Evolutionary conservation across 2,797 vertebrate genomes (phyloP).

Genomic region (Pyrocephalus nanus): DNA sequence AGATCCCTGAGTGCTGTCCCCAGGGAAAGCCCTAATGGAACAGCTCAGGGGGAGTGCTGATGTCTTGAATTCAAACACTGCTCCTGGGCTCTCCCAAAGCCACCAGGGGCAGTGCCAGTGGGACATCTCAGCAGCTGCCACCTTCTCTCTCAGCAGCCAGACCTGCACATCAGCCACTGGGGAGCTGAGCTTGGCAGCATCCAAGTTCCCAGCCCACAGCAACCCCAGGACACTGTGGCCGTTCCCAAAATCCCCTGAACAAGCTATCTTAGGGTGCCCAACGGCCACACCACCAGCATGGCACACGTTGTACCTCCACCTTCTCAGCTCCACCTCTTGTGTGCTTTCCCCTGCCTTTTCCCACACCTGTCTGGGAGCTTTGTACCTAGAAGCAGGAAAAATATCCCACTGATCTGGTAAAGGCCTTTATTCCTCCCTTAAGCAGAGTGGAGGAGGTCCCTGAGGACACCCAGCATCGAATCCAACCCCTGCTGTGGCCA

Average conservation of each 20-base stretch:
- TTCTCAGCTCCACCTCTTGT: not conserved
- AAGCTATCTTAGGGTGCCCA: not conserved
- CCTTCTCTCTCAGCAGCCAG: not conserved
- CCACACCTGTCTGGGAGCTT: not conserved
- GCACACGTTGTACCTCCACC: not conserved
- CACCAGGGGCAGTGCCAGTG: not conserved
- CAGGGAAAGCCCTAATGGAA: not conserved
- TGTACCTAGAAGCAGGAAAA: not conserved
- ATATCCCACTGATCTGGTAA: not conserved
- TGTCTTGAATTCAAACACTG: not conserved
- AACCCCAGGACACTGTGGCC: not conserved
- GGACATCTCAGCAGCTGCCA: not conserved
- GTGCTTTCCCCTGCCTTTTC: not conserved
- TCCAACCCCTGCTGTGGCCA: not conserved
- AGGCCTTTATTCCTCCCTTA: not conserved
- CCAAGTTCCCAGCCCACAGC: rapidly evolving
- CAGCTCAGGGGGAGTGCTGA: rapidly evolving
- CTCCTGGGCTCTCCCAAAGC: not conserved
- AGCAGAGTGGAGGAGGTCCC: not conserved
- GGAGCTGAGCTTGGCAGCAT: not conserved
- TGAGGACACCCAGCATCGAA: not conserved
- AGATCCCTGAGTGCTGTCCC: not conserved
- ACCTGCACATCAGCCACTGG: not conserved
- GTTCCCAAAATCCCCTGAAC: not conserved
- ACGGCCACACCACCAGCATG: not conserved